Conservation (phyloP, 2,888 invertebrate species). For the Troglohyphantes excavatus region DNA sequence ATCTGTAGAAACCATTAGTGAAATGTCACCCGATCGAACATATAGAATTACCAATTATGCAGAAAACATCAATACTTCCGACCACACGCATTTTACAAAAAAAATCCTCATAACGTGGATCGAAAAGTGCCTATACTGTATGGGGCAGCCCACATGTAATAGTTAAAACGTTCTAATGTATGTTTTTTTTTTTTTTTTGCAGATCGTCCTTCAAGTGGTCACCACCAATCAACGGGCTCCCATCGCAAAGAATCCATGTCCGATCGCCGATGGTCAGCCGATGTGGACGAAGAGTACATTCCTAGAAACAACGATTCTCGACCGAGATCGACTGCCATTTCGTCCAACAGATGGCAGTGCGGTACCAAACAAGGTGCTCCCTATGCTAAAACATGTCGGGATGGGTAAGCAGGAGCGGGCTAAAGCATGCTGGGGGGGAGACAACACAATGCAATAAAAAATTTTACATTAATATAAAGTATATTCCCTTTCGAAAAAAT, state of each 20-base stretch:
- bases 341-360: constrained; percentile 77
- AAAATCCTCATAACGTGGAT: too few species aligned
- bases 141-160: neutral
- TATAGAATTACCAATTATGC: too few species aligned
- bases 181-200: neutral
- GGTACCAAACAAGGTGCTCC: constrained; percentile 79
- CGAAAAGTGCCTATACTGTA: too few species aligned
- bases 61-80: too few species aligned
- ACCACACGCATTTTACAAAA: too few species aligned
- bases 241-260: constrained; percentile 66
- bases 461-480: too few species aligned
- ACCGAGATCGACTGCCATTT: constrained; percentile 64
- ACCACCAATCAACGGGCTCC: constrained; percentile 64
- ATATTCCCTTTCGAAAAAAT: too few species aligned
- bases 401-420: constrained; percentile 77
- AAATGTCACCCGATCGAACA: too few species aligned
- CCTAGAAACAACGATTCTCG: constrained; percentile 62
- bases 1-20: too few species aligned
- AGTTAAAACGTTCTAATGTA: neutral
- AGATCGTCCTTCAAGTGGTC: constrained; percentile 69
- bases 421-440: neutral
- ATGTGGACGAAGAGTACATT: constrained; percentile 68
- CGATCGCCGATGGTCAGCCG: constrained; percentile 73
- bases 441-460: too few species aligned
- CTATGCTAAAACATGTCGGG: constrained; percentile 78